Base-by-base conservation (phyloP, 1,140 invertebrate genomes). In the Mizuhopecten yessoensis region DNA sequence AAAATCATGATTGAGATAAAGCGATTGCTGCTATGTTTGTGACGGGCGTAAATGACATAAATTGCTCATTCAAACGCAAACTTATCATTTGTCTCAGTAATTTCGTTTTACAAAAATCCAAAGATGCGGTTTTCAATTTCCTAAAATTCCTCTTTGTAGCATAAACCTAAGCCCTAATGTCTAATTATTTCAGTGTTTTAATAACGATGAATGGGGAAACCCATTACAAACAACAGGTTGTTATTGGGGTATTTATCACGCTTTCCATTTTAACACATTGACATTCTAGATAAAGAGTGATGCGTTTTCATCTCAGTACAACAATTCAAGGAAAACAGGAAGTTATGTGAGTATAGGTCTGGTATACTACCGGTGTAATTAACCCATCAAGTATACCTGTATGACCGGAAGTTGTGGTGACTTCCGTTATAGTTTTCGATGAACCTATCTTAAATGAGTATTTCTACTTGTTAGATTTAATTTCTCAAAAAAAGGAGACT, bases 61-160 rank as follows among this genome's bases (percentile, higher is more conserved):
- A 75, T n/a, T 75, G 57, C 57, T 29, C 57, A 75, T 75, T 75
- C 23, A 75, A 75, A 75, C 57, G 57, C 57, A 75, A 75, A 75
- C 57, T 17, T 5, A 75, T 75, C 23, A 75, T 75, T 75, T 75
- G n/a, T 75, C 23, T 75, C 57, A 5, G 57, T 29, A 75, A 3
- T 75, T n/a, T 29, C 5, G 57, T 11, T 75, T 29, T 29, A 75
- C 9, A 29, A 39, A 75, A 75, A 17, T 75, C 29, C n/a, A 5
- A 29, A 29, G n/a, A 29, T 5, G 2, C 1, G 1, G 2, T 7
- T 75, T n/a, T 29, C n/a, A 29, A n/a, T 75, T 29, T 75, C n/a
- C 57, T n/a, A 3, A 29, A 75, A n/a, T n/a, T 75, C 23, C 1
- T 75, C 3, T n/a, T 75, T n/a, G 23, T 75, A 29, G 5, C 57